Percentiles rank a stretch among this genome's conserved stretches.
Conservation (phyloP, 2,888 invertebrate genomes). For the Branchellion lobata region DNA sequence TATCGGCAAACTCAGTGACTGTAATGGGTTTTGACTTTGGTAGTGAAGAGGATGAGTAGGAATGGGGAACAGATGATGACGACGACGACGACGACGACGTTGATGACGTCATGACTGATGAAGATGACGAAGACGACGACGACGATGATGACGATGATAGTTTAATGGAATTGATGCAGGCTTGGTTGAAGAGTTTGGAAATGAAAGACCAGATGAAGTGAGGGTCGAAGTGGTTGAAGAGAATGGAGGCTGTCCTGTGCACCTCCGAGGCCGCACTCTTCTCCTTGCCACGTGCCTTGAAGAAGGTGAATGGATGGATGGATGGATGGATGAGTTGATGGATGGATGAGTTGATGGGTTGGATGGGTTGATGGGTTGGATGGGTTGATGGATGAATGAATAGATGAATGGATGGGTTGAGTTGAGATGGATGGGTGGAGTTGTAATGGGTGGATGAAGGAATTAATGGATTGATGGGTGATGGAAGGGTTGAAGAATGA, state of each 20-base stretch:
- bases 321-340: too few relatives aligned
- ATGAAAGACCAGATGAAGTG: constrained; percentile 82
- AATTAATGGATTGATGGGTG: too few relatives aligned
- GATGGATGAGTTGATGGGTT: too few relatives aligned
- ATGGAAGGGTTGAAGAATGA: too few relatives aligned
- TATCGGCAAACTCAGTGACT: constrained; percentile 70
- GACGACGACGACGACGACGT: not conserved
- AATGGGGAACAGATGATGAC: too few relatives aligned
- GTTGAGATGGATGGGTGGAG: too few relatives aligned
- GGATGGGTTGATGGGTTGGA: too few relatives aligned
- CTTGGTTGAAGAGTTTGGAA: constrained; percentile 60
- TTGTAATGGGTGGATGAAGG: too few relatives aligned
- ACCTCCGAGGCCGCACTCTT: constrained; percentile 66
- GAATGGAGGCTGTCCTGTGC: constrained; percentile 78
- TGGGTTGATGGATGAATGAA: too few relatives aligned
- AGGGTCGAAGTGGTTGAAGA: constrained; percentile 80
- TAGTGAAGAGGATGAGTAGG: too few relatives aligned
- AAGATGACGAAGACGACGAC: not conserved
- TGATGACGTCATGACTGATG: not conserved
- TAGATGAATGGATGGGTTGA: too few relatives aligned
- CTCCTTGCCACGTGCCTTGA: constrained; percentile 26
- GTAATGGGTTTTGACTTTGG: not conserved
- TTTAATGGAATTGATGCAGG: constrained; percentile 53
- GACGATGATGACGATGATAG: not conserved
- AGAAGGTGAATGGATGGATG: too few relatives aligned